Percentiles rank a stretch among this genome's conserved stretches.
Evolutionary conservation across 2,113 vertebrate genomes (phyloP).

Genomic region (Pipa parva): DNA sequence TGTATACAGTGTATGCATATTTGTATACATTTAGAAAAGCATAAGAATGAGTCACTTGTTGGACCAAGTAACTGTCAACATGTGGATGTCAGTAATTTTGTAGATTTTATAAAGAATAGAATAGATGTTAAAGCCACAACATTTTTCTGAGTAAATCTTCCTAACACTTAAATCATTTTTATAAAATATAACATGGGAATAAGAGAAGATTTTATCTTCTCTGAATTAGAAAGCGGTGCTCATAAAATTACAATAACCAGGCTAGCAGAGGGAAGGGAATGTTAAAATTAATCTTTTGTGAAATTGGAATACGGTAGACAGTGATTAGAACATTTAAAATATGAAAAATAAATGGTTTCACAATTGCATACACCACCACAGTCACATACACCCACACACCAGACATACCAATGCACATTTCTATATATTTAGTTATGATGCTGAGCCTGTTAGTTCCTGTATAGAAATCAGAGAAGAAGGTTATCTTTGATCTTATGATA

Average conservation of each 20-base stretch:
- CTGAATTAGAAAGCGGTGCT: constrained; percentile 22
- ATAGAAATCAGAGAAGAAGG: not conserved
- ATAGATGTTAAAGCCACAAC: not conserved
- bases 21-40: no score
- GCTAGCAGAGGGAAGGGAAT: constrained; percentile 11
- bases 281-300: constrained; percentile 37
- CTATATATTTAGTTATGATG: not conserved
- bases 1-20: no score
- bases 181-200: constrained; percentile 32
- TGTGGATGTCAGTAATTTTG: constrained; percentile 1
- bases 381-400: no score
- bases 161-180: constrained; percentile 33
- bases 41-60: no score
- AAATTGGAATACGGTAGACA: constrained; percentile 37
- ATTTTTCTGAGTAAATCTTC: not conserved
- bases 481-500: constrained; percentile 1
- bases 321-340: constrained; percentile 37
- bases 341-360: constrained; percentile 18
- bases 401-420: constrained; percentile 3
- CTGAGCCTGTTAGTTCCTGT: constrained; percentile 24
- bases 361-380: constrained; percentile 9
- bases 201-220: constrained; percentile 16
- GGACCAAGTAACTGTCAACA: no score
- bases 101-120: not conserved
- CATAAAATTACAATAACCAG: constrained; percentile 35